Base-by-base conservation (phyloP, 2,888 invertebrate species). In the Odontocerum albicorne region DNA sequence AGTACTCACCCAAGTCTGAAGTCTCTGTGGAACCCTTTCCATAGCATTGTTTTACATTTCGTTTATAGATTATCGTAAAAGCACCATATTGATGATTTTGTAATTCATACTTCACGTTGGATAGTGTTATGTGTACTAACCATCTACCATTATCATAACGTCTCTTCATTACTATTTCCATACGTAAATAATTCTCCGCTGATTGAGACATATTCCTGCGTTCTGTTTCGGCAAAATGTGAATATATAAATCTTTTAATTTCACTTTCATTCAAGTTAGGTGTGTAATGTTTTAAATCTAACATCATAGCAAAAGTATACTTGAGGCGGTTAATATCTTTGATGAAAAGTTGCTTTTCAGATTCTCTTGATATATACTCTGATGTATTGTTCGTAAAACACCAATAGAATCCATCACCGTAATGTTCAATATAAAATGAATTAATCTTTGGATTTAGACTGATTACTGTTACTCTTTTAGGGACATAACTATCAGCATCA, bases 371-470 rank as follows among this genome's bases (percentile, higher is more conserved):
- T 3, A 49, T 65, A 3, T 65, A 73, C 8, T 66, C 66, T 16
- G 62, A 68, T 0, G 72, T 66, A 56, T 76, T 70, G 0, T 53
- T 64, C 35, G 71, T 67, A 7, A 69, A 63, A 60, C 78, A 78
- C 77, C 77, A 77, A 55, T 77, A 78, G 62, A 73, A 73, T 4
- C 78, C 78, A 44, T 76, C 70, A 1, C 61, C 62, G 10, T 65
- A 64, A 0, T 72, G 68, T 44, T 65, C 68, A 0, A 75, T 62
- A 2, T 68, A 55, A 33, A 68, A 69, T 2, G 62, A 60, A 40
- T 67, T n/a, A n/a, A n/a, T n/a, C n/a, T n/a, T n/a, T n/a, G n/a
- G n/a, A n/a, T n/a, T n/a, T n/a, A n/a, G n/a, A n/a, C n/a, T n/a
- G 6, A 66, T 63, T 8, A 64, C 63, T 52, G 66, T 66, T 1